A percentile compares a stretch with the other conserved stretches of the same genome.
Conservation (phyloP, 1,140 invertebrate genomes). For the Pectinophora gossypiella region DNA sequence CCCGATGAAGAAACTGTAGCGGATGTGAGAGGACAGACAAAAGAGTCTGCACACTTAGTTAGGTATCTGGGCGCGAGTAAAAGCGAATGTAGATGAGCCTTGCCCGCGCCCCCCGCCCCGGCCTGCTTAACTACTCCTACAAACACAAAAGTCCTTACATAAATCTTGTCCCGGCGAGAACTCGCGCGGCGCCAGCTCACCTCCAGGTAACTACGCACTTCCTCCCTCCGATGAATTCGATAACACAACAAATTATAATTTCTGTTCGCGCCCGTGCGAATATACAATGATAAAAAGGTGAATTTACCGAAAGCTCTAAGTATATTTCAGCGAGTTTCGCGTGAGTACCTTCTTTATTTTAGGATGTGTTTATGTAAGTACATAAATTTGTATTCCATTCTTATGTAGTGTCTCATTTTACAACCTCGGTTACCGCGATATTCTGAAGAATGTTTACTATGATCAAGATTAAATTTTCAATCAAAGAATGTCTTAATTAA, state of each 20-base stretch:
- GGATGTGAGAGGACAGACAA: conserved; percentile 67
- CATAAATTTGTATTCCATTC: not conserved
- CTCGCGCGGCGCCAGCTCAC: conserved; percentile 58
- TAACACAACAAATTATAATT: conserved; percentile 59
- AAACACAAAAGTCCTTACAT: conserved; percentile 76
- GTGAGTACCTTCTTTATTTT: conserved; percentile 34
- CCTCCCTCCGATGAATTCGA: conserved; percentile 46
- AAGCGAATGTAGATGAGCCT: conserved; percentile 73
- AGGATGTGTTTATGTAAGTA: conserved; percentile 19
- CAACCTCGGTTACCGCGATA: not conserved
- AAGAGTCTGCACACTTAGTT: conserved; percentile 58
- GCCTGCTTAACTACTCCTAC: conserved; percentile 71
- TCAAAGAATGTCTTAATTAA: not conserved
- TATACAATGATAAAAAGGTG: conserved; percentile 36
- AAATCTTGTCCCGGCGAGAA: conserved; percentile 72
- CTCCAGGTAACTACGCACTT: conserved; percentile 53
- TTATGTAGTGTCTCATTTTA: not conserved
- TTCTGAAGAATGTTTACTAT: not conserved
- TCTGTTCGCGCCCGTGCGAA: conserved; percentile 28
- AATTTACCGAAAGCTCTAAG: conserved; percentile 33
- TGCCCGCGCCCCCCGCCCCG: conserved; percentile 27
- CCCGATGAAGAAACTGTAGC: conserved; percentile 63
- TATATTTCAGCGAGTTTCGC: conserved; percentile 31
- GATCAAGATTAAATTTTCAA: not conserved
- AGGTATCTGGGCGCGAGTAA: conserved; percentile 59